Percentiles rank a stretch among this genome's conserved stretches.
Evolutionary conservation across 2,797 vertebrate genomes (phyloP).

Genomic region (Cossypha polioptera): DNA sequence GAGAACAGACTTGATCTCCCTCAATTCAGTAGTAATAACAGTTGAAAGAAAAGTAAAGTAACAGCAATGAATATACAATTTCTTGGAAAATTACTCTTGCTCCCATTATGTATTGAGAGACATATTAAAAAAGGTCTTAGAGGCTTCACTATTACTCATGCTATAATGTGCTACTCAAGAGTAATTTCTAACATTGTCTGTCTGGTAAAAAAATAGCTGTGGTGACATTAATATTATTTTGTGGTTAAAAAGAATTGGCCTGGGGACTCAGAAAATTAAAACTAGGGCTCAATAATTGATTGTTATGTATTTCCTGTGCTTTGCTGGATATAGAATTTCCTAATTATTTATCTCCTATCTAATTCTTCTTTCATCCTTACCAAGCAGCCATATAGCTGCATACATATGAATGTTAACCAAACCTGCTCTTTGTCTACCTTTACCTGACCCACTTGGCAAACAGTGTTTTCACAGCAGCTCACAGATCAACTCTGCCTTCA

Average conservation of each 20-base stretch:
- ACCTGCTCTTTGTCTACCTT: not conserved
- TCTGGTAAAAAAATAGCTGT: not conserved
- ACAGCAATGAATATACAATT: not conserved
- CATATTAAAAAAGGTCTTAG: not conserved
- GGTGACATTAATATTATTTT: constrained; percentile 1
- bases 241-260: not conserved
- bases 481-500: not conserved
- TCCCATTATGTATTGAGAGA: constrained; percentile 8
- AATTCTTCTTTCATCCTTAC: not conserved
- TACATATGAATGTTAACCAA: not conserved
- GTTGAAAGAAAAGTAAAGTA: not conserved
- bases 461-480: not conserved
- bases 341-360: not conserved
- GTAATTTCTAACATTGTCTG: constrained; percentile 1
- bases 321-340: not conserved
- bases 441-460: not conserved
- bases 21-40: not conserved
- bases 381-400: not conserved
- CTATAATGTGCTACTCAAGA: not conserved
- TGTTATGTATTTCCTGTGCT: not conserved
- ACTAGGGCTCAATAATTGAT: not conserved
- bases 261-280: constrained; percentile 29
- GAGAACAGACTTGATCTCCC: not conserved
- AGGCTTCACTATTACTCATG: not conserved
- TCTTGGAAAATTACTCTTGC: not conserved